Percentiles rank a stretch among this genome's conserved stretches.
Conservation (phyloP, 2,113 vertebrate genomes). For the Macrotus californicus region DNA sequence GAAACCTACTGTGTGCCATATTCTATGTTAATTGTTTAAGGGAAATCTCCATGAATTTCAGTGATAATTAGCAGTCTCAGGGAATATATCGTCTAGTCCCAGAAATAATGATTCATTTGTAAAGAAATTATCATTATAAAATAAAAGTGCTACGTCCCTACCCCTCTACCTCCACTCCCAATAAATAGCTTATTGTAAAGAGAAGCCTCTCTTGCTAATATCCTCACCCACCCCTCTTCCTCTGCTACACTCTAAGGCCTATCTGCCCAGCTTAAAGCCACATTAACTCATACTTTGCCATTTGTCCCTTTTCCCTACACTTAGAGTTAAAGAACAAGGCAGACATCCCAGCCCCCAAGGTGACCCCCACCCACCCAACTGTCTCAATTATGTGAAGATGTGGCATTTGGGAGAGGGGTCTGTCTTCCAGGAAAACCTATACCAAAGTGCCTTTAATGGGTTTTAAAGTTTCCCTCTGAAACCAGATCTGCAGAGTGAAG, state of each 20-base stretch:
- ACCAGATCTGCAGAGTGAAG: constrained; percentile 48
- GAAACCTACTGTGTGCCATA: neutral
- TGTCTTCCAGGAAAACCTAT: constrained; percentile 51
- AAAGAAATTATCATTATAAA: constrained; percentile 16
- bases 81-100: neutral
- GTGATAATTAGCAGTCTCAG: neutral
- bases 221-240: neutral
- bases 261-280: neutral
- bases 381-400: constrained; percentile 31
- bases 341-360: neutral
- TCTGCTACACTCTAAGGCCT: neutral
- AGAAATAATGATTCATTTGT: neutral
- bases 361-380: constrained; percentile 10
- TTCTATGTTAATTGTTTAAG: constrained; percentile 22
- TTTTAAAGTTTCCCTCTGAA: constrained; percentile 58
- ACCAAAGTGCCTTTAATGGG: constrained; percentile 48
- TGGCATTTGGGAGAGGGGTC: constrained; percentile 32
- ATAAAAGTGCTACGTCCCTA: neutral
- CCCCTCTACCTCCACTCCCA: neutral
- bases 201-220: neutral
- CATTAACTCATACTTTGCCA: constrained; percentile 1
- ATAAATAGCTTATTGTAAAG: neutral
- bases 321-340: neutral
- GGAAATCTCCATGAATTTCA: neutral
- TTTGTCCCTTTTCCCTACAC: neutral